Percentiles rank a stretch among this genome's conserved stretches.
These are phyloP conservation scores for Polylopha cassiicola DNA, from an alignment of 2,888 invertebrate species.

Conservation along the genomic window DNA sequence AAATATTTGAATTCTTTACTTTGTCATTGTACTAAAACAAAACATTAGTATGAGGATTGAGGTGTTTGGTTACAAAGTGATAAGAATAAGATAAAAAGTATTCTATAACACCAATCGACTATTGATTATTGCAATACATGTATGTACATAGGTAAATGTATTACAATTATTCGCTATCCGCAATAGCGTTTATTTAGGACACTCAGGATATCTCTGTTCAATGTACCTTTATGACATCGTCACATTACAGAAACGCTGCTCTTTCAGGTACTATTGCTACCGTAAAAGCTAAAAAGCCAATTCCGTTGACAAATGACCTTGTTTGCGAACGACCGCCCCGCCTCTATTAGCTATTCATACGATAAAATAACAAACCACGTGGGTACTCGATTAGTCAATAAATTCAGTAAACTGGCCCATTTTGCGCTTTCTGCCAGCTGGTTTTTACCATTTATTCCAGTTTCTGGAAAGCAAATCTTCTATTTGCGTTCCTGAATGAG, in stretches of 20 bases:
- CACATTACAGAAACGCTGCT: conserved; percentile 8
- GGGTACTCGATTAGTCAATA: conserved; percentile 31
- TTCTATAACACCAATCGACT: no score
- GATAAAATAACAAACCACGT: conserved; percentile 17
- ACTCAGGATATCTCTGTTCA: neutral
- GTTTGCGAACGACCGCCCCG: conserved; percentile 21
- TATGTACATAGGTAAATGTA: no score
- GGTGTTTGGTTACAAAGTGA: no score
- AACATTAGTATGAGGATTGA: no score
- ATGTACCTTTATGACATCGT: conserved; percentile 11
- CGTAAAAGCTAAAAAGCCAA: conserved; percentile 15
- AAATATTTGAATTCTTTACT: no score
- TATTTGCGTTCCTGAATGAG: neutral
- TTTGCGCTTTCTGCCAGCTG: conserved; percentile 18
- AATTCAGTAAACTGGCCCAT: conserved; percentile 33
- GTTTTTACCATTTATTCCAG: conserved; percentile 18
- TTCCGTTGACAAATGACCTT: conserved; percentile 16
- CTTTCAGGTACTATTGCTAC: conserved; percentile 14
- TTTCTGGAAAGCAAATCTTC: conserved; percentile 6
- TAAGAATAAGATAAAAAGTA: no score
- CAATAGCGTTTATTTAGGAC: conserved; percentile 9
- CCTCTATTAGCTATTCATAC: conserved; percentile 25
- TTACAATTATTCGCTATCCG: conserved; percentile 20
- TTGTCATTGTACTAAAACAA: no score
- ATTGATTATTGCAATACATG: no score